These are phyloP conservation scores for Tarsius wallacei DNA, from an alignment of 2,797 vertebrate genomes.

Conservation along the genomic window DNA sequence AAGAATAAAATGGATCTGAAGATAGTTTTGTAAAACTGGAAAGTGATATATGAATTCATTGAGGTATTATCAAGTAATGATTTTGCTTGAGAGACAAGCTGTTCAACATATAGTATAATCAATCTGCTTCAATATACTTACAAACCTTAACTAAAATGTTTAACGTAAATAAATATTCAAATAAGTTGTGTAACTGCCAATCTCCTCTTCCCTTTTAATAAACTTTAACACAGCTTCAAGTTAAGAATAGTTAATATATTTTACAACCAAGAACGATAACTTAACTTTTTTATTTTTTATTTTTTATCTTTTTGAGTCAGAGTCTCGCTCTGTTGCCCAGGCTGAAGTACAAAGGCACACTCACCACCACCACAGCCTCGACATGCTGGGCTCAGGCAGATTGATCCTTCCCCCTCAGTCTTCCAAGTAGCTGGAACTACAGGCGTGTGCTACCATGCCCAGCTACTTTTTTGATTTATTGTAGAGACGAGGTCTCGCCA, in stretches of 20 bases:
- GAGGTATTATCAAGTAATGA: slow-evolving; percentile 50
- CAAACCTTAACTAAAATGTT: slow-evolving; percentile 49
- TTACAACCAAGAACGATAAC: slow-evolving; percentile 50
- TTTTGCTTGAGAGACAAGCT: slow-evolving; percentile 52
- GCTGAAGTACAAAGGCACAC: too few relatives aligned
- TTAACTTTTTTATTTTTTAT: neutral
- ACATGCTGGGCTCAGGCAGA: too few relatives aligned
- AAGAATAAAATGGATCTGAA: slow-evolving; percentile 26
- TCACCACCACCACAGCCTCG: too few relatives aligned
- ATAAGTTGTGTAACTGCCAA: neutral
- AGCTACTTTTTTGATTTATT: too few relatives aligned
- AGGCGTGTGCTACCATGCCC: too few relatives aligned
- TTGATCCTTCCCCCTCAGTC: too few relatives aligned
- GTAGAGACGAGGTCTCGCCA: too few relatives aligned
- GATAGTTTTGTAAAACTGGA: slow-evolving; percentile 59
- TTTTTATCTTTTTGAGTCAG: neutral
- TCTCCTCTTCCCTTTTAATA: slow-evolving; percentile 20
- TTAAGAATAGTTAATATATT: slow-evolving; percentile 61
- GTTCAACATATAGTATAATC: slow-evolving; percentile 39
- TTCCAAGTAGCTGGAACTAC: too few relatives aligned
- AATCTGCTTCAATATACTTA: slow-evolving; percentile 32
- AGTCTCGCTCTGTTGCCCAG: too few relatives aligned
- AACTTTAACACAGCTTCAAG: slow-evolving; percentile 39
- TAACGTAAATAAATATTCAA: slow-evolving; percentile 52
- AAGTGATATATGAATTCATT: slow-evolving; percentile 34